Percentiles rank a stretch among this genome's conserved stretches.
phyloP scores from a whole-genome alignment of 2,797 vertebrate species.

The Hypotaenidia okinawae region DNA sequence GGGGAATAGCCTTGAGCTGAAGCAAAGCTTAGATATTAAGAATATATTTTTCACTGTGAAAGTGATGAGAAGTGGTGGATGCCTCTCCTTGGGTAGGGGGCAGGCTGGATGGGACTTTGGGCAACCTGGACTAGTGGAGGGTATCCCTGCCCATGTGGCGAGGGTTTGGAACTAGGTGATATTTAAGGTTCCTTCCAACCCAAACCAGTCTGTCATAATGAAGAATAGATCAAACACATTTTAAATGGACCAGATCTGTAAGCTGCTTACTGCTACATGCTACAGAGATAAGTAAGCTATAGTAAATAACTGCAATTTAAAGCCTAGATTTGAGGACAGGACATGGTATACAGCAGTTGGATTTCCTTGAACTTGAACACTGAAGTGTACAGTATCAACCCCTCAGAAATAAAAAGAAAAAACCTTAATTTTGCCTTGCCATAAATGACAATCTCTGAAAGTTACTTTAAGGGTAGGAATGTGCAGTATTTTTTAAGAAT shows the following conservation, averaged over 20 bases:
- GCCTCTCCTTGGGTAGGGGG: no score
- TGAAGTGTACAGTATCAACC: background rate
- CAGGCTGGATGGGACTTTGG: no score
- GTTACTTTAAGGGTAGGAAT: background rate
- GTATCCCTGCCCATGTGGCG: no score
- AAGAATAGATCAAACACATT: background rate
- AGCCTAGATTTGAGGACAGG: background rate
- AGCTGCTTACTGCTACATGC: background rate
- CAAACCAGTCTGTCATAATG: background rate
- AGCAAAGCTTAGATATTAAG: no score
- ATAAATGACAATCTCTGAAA: background rate
- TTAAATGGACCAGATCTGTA: background rate
- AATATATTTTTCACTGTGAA: no score
- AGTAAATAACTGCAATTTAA: background rate
- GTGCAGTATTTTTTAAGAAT: background rate
- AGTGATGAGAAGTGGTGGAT: no score
- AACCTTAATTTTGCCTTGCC: background rate
- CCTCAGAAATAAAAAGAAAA: background rate
- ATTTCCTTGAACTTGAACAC: background rate
- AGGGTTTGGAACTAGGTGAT: no score
- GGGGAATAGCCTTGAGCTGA: no score
- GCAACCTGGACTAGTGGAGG: no score
- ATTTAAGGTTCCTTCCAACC: no score
- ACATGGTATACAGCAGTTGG: background rate
- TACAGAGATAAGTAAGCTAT: background rate